These are phyloP conservation scores for Apodemus sylvaticus DNA, from an alignment of 2,113 vertebrate species.

Conservation along the genomic window DNA sequence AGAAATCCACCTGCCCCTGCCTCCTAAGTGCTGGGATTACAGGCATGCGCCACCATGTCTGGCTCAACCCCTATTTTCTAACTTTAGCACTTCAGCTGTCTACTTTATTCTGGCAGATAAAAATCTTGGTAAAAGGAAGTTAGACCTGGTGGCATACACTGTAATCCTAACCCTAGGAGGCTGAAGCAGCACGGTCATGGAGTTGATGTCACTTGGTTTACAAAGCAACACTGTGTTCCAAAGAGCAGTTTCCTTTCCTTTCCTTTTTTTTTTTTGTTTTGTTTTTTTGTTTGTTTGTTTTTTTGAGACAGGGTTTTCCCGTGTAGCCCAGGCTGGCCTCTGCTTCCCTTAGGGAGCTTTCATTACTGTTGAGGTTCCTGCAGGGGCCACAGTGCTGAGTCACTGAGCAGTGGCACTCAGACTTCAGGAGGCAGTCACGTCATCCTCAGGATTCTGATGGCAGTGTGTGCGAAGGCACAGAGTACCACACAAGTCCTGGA, in stretches of 20 bases:
- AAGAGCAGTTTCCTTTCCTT: not conserved
- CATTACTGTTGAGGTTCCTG: not conserved
- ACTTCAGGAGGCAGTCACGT: not conserved
- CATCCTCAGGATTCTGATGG: not conserved
- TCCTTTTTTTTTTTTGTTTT: no score
- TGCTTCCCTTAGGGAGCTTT: not conserved
- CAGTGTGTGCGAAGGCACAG: rapidly evolving
- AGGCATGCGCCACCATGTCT: no score
- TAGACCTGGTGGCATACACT: not conserved
- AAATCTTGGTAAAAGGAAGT: not conserved
- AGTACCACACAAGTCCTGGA: not conserved
- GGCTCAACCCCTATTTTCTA: conserved; percentile 9
- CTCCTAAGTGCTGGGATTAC: not conserved
- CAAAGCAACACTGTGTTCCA: not conserved
- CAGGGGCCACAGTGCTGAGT: not conserved
- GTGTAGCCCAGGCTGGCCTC: not conserved
- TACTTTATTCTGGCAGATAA: not conserved
- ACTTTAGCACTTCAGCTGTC: not conserved
- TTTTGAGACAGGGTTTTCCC: no score
- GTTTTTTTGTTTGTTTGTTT: no score
- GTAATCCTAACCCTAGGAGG: not conserved
- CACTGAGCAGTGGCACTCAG: not conserved
- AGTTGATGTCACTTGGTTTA: not conserved
- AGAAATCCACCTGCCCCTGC: not conserved
- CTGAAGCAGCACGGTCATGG: not conserved